phyloP scores from a whole-genome alignment of 1,140 invertebrate genomes.

The Ips typographus region DNA sequence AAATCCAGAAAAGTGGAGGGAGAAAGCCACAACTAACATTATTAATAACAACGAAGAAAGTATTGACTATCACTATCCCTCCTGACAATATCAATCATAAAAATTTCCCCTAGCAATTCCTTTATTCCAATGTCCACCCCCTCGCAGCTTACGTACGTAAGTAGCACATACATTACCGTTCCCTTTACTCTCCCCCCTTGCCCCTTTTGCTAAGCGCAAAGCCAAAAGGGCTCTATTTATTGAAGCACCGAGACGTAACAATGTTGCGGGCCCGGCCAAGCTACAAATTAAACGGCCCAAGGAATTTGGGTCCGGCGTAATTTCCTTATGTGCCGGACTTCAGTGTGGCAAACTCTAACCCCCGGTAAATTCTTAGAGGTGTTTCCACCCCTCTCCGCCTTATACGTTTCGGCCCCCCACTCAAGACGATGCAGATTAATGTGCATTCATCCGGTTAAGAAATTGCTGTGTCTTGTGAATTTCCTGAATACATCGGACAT shows the following conservation, averaged over 20 bases:
- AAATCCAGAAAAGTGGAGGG: neutral
- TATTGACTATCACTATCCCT: no score
- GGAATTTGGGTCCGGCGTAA: slow-evolving; percentile 48
- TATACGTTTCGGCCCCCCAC: slow-evolving; percentile 28
- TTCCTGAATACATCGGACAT: slow-evolving; percentile 33
- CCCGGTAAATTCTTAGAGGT: slow-evolving; percentile 48
- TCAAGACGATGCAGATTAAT: slow-evolving; percentile 51
- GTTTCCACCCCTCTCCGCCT: slow-evolving; percentile 35
- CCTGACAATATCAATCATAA: slow-evolving; percentile 20
- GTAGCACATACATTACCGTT: slow-evolving; percentile 31
- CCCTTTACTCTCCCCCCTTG: slow-evolving; percentile 1
- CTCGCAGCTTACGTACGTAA: slow-evolving; percentile 19
- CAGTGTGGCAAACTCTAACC: slow-evolving; percentile 30
- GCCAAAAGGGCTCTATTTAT: slow-evolving; percentile 36
- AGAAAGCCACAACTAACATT: no score
- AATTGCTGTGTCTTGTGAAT: slow-evolving; percentile 43
- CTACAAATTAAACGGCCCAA: slow-evolving; percentile 49
- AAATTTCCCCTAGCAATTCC: slow-evolving; percentile 24
- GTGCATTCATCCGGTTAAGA: slow-evolving; percentile 52
- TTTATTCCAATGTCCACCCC: slow-evolving; percentile 29
- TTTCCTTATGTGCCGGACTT: slow-evolving; percentile 49
- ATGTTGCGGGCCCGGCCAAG: slow-evolving; percentile 36
- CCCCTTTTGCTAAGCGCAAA: slow-evolving; percentile 6
- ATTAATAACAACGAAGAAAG: no score
- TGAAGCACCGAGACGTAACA: slow-evolving; percentile 39